phyloP scores from a whole-genome alignment of 2,888 invertebrate species.

The Apodemia duryi region DNA sequence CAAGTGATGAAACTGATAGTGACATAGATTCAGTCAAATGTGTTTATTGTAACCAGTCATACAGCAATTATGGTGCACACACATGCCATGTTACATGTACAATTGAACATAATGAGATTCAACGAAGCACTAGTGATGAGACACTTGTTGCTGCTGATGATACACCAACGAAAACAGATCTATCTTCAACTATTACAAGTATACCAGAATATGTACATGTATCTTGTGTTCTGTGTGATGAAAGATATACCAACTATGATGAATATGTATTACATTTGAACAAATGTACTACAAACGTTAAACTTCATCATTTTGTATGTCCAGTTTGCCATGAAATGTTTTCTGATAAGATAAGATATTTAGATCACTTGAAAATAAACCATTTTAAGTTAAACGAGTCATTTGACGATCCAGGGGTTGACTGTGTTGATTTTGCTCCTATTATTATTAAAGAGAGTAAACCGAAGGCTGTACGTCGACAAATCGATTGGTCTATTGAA shows the following conservation, averaged over 20 bases:
- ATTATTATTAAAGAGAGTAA: conserved; percentile 57
- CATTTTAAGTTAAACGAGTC: conserved; percentile 46
- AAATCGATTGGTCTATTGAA: conserved; percentile 74
- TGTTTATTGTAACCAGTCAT: conserved; percentile 63
- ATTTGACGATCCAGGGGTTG: conserved; percentile 46
- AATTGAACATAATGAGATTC: conserved; percentile 60
- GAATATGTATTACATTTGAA: conserved; percentile 63
- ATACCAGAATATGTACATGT: conserved; percentile 42
- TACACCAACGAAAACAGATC: conserved; percentile 34
- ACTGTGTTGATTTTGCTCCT: conserved; percentile 67
- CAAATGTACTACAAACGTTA: conserved; percentile 68
- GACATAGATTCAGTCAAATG: conserved; percentile 71
- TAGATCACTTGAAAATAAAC: conserved; percentile 58
- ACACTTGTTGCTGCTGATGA: conserved; percentile 64
- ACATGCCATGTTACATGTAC: conserved; percentile 65
- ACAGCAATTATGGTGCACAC: conserved; percentile 58
- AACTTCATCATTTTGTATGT: conserved; percentile 67
- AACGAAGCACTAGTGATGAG: conserved; percentile 63
- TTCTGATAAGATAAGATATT: conserved; percentile 55
- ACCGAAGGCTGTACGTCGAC: conserved; percentile 61
- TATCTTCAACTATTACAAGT: conserved; percentile 35
- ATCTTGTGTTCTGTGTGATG: conserved; percentile 68
- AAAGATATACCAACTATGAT: conserved; percentile 60
- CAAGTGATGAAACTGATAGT: conserved; percentile 71
- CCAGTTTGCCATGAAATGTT: conserved; percentile 70